Evolutionary conservation across 2,888 invertebrate species (phyloP).

Genomic region (Pandemis heparana): DNA sequence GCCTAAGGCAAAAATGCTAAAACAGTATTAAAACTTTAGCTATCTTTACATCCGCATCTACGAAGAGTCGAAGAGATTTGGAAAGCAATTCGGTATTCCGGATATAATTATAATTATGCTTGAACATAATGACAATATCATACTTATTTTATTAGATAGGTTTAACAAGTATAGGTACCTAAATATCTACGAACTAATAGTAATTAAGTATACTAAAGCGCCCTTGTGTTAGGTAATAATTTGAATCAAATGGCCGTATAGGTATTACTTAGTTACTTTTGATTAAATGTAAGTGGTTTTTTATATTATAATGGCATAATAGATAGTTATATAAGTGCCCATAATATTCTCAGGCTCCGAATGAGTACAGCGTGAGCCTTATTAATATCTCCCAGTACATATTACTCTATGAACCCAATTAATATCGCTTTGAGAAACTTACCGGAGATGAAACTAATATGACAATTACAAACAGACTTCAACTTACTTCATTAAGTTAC

Average conservation of each 20-base stretch:
- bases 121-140: too few relatives aligned
- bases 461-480: constrained; percentile 20
- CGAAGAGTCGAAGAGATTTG: background rate
- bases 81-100: background rate
- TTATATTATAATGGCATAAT: background rate
- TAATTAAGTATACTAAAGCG: background rate
- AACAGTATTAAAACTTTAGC: background rate
- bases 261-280: background rate
- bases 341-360: constrained; percentile 1
- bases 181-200: background rate
- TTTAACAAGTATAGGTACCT: too few relatives aligned
- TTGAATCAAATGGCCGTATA: background rate
- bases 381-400: constrained; percentile 17
- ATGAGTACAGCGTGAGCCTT: constrained; percentile 1
- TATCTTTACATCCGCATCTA: background rate
- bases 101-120: background rate
- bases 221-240: background rate
- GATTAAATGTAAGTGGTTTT: background rate
- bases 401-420: constrained; percentile 22
- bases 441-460: constrained; percentile 31
- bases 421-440: constrained; percentile 30
- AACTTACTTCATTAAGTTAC: constrained; percentile 21
- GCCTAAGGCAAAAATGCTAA: too few relatives aligned
- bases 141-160: too few relatives aligned
- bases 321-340: background rate